Evolutionary conservation across 2,888 invertebrate species (phyloP), one percentile per base, ranked within the genome.

Genomic region (Amiota communis): DNA sequence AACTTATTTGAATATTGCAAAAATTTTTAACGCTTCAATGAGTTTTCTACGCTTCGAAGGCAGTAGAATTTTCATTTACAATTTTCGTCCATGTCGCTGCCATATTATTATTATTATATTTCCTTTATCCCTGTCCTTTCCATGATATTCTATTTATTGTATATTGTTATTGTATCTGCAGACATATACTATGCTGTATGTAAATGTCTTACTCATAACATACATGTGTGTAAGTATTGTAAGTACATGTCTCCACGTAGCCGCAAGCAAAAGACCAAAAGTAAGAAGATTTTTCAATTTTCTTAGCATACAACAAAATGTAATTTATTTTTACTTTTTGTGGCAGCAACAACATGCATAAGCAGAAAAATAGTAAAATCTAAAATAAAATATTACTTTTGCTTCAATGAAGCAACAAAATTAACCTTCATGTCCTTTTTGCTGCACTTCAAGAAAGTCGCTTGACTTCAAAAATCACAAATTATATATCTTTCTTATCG

Each of bases 371-470:
- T 49, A 23, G 23, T n/a, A 15, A 68, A 53, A 68, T 15, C 51
- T 68, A 53, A 68, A 53, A 68, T 68, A 68, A 68, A 68, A 68
- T 68, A 68, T 46, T 46, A 46, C 53, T 53, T 68, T 68, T 68
- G 67, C 67, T 68, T 68, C 67, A 68, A 51, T 68, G 67, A 53
- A 68, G 80, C 77, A 83, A 75, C 70, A 78, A 83, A 83, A 83
- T 83, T 83, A 83, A 84, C 83, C 83, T 83, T 84, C 83, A 80
- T 83, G 82, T 84, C 80, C 76, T 84, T 83, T 83, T 83, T 82
- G 75, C 84, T 80, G 83, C 84, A 81, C 79, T 73, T 36, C 36
- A 36, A 74, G 77, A 53, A 51, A 68, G 3, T 51, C 53, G 51
- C 23, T 53, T 53, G 23, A 13, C 51, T 53, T 23, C 36, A 36